Evolutionary conservation across 2,797 vertebrate species (phyloP), one percentile per base, ranked within the genome.

Genomic region (Ptychobarbus kaznakovi): DNA sequence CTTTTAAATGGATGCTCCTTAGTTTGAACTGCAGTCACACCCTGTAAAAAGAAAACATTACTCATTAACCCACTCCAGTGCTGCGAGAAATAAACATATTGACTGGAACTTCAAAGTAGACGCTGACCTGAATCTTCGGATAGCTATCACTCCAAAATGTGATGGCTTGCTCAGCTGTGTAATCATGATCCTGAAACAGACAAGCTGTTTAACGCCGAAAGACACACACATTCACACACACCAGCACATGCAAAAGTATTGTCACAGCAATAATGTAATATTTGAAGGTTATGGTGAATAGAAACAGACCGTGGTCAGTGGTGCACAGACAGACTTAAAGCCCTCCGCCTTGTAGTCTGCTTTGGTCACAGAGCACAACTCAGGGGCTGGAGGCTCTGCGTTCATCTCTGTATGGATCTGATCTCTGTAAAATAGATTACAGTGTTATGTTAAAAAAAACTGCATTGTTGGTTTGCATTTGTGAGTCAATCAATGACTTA

Each of bases 121-220:
- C 53, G 10, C 65, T 80, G 10, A 95, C 95, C 92, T 95, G 94
- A 66, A 95, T 69, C 35, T 12, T 87, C 56, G 92, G 90, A 87
- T 70, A 79, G 51, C 95, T 96, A 74, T 95, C 94, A 78, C 92
- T 94, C 95, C 95, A 96, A 69, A 94, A 96, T 15, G 94, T 93
- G 72, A 95, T 46, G 3, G 94, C 93, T 80, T 93, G 89, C 6
- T 95, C 93, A 1, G 38, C 86, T 90, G 72, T 94, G 87, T 94
- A 94, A 86, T 95, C 91, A 79, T 90, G 86, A 74, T 53, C 81
- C 95, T 96, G 83, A 13, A 89, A 88, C 65, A 66, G 20, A 86
- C 38, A 25, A 81, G 74, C 12, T 66, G 15, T 28, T 69, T 28
- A 72, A 72, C 0, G 16, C 22, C 16, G 4, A 58, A 84, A 42